Evolutionary conservation across 1,140 invertebrate species (phyloP), one percentile per base, ranked within the genome.

Genomic region (Dendroctonus ponderosae): DNA sequence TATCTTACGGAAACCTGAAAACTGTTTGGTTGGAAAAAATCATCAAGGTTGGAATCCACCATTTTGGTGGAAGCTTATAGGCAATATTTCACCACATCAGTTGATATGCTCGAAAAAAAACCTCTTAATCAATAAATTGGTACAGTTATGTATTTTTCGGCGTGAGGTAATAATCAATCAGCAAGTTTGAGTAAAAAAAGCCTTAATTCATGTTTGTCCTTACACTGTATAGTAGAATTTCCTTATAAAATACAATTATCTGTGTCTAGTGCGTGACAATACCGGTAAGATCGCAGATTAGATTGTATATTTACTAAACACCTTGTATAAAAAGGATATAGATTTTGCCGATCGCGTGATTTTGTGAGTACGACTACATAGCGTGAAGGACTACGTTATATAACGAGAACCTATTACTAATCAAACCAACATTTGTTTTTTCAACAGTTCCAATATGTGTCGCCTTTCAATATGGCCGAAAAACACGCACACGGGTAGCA

Each of bases 301-400:
- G 26, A 26, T 26, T 26, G 26, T 46, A 46, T 46, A 46, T 52
- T 52, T 52, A 15, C 50, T 52, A n/a, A 52, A 62, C n/a, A 51
- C 40, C 42, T 50, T 39, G 43, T 44, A 58, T 9, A 58, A 56
- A 51, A 52, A 57, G 38, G 39, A 62, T 68, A 62, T 62, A 67
- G 65, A 67, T 67, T 67, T 67, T 67, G 26, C 59, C 14, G 62
- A 68, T 72, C 67, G 71, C 71, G 71, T 72, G 71, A 60, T 67
- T 71, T 68, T 66, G 50, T 62, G 48, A 67, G 56, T 52, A 70
- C 48, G 66, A 69, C 61, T 74, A 71, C 66, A 71, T 73, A 73
- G 73, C 73, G 73, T 75, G 73, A 75, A 73, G 72, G 67, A 73
- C 72, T 72, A 72, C 73, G 68, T 75, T 75, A 75, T 73, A 75